Percentiles rank a stretch among this genome's conserved stretches.
These are phyloP conservation scores for Anthopleura xanthogrammica DNA, from an alignment of 92 coral and sea anemone genomes.

Conservation along the genomic window DNA sequence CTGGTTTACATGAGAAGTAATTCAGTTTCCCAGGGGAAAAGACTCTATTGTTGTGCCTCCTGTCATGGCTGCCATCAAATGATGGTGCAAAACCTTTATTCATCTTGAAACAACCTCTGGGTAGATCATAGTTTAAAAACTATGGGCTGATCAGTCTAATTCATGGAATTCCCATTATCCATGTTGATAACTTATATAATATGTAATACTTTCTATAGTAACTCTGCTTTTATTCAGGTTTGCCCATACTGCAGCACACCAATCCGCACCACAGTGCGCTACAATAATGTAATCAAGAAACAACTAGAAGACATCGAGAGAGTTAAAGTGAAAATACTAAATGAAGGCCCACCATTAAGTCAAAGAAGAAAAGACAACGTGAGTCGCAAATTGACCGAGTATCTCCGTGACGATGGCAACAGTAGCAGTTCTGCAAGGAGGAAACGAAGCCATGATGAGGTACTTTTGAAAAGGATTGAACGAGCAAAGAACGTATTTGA, in stretches of 20 bases:
- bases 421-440: not conserved
- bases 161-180: slow-evolving; percentile 19
- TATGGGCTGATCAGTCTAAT: no score
- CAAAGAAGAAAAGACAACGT: not conserved
- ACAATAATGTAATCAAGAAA: slow-evolving; percentile 68
- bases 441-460: not conserved
- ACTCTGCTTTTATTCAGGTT: slow-evolving; percentile 26
- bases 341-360: not conserved
- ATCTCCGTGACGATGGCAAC: not conserved
- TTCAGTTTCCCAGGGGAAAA: no score
- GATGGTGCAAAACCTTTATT: no score
- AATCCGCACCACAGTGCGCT: slow-evolving; percentile 63
- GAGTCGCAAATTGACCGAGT: not conserved
- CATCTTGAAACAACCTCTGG: no score
- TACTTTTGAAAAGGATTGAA: not conserved
- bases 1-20: no score
- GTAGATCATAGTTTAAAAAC: no score
- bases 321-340: slow-evolving; percentile 47
- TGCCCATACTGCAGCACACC: slow-evolving; percentile 80
- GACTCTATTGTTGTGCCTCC: no score
- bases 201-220: slow-evolving; percentile 33
- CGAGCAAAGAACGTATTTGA: not conserved
- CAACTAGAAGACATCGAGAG: slow-evolving; percentile 63
- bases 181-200: slow-evolving; percentile 24
- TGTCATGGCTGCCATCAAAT: no score